phyloP scores from a whole-genome alignment of 30 jellyfish, hydroid and myxozoan genomes.

The Mastigias papua region DNA sequence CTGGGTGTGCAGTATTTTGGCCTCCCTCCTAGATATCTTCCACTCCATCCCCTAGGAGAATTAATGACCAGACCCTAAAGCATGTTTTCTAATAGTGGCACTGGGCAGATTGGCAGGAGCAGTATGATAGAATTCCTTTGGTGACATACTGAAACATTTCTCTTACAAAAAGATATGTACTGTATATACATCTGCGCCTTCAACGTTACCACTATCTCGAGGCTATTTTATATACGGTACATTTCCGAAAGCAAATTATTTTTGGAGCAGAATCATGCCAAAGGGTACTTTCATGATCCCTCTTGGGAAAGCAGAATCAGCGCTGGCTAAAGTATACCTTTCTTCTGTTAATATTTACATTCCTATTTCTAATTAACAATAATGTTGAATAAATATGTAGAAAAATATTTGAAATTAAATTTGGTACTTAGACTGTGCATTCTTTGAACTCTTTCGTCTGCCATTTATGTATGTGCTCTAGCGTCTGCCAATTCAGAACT shows the following conservation, averaged over 20 bases:
- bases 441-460: neutral
- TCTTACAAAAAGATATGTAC: no score
- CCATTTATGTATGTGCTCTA: no score
- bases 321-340: neutral
- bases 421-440: neutral
- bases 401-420: neutral
- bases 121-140: no score
- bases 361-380: neutral
- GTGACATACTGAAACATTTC: no score
- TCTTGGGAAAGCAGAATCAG: neutral
- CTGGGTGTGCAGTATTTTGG: no score
- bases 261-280: neutral
- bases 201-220: neutral
- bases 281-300: neutral
- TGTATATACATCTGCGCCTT: no score
- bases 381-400: neutral
- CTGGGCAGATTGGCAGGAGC: no score
- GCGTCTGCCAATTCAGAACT: no score
- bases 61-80: no score
- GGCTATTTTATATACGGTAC: neutral
- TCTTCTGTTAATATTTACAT: neutral
- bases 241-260: neutral
- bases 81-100: no score
- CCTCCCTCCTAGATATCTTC: no score
- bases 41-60: no score